Evolutionary conservation across 2,113 vertebrate genomes (phyloP).

Genomic region (Crotalus tigris): DNA sequence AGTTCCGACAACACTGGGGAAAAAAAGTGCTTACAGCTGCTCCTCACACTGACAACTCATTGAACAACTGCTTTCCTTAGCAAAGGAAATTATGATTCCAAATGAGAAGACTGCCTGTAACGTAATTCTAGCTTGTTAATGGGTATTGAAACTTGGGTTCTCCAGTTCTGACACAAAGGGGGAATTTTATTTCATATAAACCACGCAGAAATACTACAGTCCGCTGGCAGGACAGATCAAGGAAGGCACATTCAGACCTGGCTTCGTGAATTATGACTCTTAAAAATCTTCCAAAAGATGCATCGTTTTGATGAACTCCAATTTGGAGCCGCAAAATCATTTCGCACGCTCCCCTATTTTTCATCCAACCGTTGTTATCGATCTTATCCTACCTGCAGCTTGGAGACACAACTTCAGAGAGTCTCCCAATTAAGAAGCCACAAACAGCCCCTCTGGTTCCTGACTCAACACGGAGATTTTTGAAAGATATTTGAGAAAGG

Average conservation of each 20-base stretch:
- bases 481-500: not conserved
- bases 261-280: not conserved
- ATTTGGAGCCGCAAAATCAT: not conserved
- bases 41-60: too few species aligned
- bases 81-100: too few species aligned
- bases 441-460: not conserved
- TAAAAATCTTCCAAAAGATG: not conserved
- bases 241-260: not conserved
- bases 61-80: too few species aligned
- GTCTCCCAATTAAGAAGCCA: not conserved
- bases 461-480: not conserved
- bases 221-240: too few species aligned
- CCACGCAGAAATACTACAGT: not conserved
- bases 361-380: too few species aligned
- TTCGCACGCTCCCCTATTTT: not conserved
- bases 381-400: not conserved
- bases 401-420: not conserved
- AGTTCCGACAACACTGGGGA: too few species aligned
- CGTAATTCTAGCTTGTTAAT: not conserved
- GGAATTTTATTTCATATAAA: not conserved
- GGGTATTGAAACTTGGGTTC: not conserved
- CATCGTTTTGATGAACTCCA: not conserved
- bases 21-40: too few species aligned
- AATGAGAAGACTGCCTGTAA: too few species aligned
- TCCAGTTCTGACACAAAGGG: not conserved